Evolutionary conservation across 2,797 vertebrate genomes (phyloP).

Genomic region (Iguana delicatissima): DNA sequence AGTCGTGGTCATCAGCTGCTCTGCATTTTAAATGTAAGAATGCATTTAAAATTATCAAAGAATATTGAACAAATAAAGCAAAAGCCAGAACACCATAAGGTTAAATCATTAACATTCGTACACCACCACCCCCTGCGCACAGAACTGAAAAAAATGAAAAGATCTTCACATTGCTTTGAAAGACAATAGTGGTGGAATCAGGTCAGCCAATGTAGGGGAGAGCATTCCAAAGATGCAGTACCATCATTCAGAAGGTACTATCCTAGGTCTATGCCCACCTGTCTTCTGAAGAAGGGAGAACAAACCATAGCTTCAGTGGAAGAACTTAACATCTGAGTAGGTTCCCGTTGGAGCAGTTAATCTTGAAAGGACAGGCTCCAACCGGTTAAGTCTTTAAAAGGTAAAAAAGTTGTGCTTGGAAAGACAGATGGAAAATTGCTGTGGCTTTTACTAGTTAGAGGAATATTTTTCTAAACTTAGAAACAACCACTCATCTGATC

Average conservation of each 20-base stretch:
- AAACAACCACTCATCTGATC: not conserved
- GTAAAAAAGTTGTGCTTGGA: not conserved
- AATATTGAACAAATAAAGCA: not conserved
- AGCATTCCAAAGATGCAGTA: not conserved
- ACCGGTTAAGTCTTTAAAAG: not conserved
- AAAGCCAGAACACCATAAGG: not conserved
- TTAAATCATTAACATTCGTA: not conserved
- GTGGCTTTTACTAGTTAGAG: not conserved
- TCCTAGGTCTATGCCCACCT: too few species aligned
- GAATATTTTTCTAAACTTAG: not conserved
- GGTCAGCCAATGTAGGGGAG: not conserved
- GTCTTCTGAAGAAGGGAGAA: not conserved
- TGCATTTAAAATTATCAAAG: not conserved
- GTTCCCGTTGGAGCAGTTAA: not conserved
- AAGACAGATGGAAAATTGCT: not conserved
- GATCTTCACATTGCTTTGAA: not conserved
- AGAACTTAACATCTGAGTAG: not conserved
- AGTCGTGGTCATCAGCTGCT: too few species aligned
- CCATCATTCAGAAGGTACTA: not conserved
- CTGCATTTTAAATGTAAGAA: not conserved
- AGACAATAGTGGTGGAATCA: not conserved
- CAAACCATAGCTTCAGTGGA: not conserved
- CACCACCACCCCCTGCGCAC: too few species aligned
- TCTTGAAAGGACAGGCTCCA: not conserved
- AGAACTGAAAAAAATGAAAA: not conserved